These are phyloP conservation scores for Anas bernieri DNA, from an alignment of 2,797 vertebrate species.

Conservation along the genomic window DNA sequence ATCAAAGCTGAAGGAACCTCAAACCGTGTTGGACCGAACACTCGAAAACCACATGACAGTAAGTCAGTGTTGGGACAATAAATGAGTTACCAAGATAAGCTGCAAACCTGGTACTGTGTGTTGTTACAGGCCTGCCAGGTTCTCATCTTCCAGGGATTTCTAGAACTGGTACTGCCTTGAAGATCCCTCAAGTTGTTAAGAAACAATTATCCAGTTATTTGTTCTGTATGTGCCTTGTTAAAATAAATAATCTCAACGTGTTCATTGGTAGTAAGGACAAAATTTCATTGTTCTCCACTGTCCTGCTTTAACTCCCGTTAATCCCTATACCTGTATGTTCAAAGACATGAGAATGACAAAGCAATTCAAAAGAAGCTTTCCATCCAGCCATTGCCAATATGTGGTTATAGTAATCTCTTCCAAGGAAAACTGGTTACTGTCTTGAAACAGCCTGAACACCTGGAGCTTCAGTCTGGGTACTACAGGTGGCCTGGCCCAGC, in stretches of 20 bases:
- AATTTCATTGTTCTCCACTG: neutral
- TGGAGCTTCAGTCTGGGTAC: neutral
- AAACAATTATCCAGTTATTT: neutral
- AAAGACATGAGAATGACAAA: neutral
- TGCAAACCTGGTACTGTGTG: neutral
- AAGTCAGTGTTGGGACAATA: neutral
- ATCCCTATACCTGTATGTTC: neutral
- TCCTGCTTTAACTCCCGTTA: neutral
- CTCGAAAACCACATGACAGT: neutral
- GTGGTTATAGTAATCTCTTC: neutral
- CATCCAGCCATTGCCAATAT: neutral
- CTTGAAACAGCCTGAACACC: neutral
- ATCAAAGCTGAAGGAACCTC: neutral
- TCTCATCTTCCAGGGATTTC: neutral
- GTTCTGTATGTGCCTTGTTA: neutral
- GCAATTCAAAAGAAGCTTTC: neutral
- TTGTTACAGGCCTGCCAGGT: neutral
- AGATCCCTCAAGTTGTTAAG: neutral
- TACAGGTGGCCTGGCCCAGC: neutral
- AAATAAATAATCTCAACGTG: neutral
- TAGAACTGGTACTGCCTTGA: neutral
- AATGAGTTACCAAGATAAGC: neutral
- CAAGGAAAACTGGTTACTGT: neutral
- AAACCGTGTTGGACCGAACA: neutral
- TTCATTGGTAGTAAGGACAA: neutral